Base-by-base conservation (phyloP, 2,113 vertebrate species). In the Maccullochella peelii region DNA sequence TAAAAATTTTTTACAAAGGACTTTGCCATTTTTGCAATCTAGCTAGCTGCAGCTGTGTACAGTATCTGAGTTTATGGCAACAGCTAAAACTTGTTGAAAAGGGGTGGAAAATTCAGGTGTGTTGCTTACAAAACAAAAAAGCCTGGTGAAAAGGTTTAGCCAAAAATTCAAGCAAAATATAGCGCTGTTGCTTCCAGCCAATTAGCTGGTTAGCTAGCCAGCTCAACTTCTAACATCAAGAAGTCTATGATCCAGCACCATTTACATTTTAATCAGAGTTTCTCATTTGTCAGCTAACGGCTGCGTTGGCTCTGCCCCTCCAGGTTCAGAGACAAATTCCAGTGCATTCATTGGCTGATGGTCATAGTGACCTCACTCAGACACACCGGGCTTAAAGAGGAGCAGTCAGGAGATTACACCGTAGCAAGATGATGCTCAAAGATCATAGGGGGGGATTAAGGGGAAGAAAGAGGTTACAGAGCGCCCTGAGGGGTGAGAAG, bases 391-490 rank as follows among this genome's bases (percentile, higher is more conserved):
- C 68, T 58, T 21, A 8, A 82, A 40, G 72, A 75, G 52, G 55
- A 70, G 44, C 83, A 73, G 65, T 40, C 52, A 25, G 70, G 52
- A 36, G 80, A 79, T 82, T 88, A 84, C 77, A 76, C 4, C 49
- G 61, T 6, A 78, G 49, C 59, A 42, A 59, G 68, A 42, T 58
- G 77, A 77, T 71, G 52, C 84, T 74, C 77, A 65, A 20, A 83
- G 88, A 89, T 91, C 72, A 81, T 68, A 79, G n/a, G 4, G 73
- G 77, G 33, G 77, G 73, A 79, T 78, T 63, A 80, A 25, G 21
- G 42, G 52, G 20, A 55, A 77, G 82, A 81, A 18, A 54, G 42
- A 61, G 49, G 74, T 33, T 54, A 54, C 70, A 36, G 30, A 52
- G n/a, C 25, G 23, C 74, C 87, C 83, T 58, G 85, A 85, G 91